Evolutionary conservation across 2,888 invertebrate genomes (phyloP), one percentile per base, ranked within the genome.

Genomic region (Megamerina dolium): DNA sequence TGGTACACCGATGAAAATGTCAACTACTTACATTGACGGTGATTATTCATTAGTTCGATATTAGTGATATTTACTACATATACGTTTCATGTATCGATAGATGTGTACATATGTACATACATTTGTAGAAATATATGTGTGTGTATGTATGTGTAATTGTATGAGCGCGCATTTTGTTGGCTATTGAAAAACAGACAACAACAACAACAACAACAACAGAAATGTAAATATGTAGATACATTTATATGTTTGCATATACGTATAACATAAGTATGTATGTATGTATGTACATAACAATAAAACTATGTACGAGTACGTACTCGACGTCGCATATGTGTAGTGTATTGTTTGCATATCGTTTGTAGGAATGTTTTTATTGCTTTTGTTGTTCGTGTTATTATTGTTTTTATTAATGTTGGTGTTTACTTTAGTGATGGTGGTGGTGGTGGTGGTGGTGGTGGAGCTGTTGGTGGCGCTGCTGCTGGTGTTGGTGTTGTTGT

Each of bases 401-500:
- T 17, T 18, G 31, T 16, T 32, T n/a, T 16, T 29, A 27, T 27
- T 10, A 27, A 27, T 13, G 37, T 12, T 30, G 26, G 37, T 38
- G 32, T 41, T 39, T 27, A 36, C 41, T 39, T 41, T 43, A 32
- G 30, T 31, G 31, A 33, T 26, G 41, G 35, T 27, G 20, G 36
- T 37, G 23, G 36, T 30, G 30, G 41, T 33, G 35, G 13, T 9
- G n/a, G 3, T 5, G 14, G 39, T 40, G 34, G 41, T 43, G 47
- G 14, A 40, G 42, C 46, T n/a, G n/a, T n/a, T n/a, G 49, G 31
- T 42, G 41, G 32, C 27, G 19, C 30, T 34, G 41, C n/a, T n/a
- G n/a, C n/a, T n/a, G n/a, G n/a, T n/a, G n/a, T n/a, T n/a, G n/a
- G n/a, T n/a, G n/a, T n/a, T n/a, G n/a, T n/a, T n/a, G n/a, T n/a